These are phyloP conservation scores for Poeciliopsis paucimaculata DNA, from an alignment of 2,797 vertebrate genomes.

Conservation along the genomic window DNA sequence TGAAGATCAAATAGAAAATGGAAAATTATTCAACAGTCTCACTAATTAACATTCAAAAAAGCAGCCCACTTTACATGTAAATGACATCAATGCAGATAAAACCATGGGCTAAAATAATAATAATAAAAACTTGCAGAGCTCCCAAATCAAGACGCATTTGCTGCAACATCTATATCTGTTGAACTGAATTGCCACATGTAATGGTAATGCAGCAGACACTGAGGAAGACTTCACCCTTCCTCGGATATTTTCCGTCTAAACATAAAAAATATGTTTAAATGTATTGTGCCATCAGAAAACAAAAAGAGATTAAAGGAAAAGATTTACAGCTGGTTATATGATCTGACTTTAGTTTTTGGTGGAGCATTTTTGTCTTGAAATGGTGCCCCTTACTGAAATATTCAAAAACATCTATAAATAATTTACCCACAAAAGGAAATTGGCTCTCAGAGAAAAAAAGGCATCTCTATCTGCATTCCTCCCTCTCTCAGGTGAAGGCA, in stretches of 20 bases:
- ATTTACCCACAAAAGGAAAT: conserved; percentile 79
- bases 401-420: conserved; percentile 82
- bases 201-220: conserved; percentile 72
- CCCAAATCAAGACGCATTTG: conserved; percentile 55
- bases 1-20: conserved; percentile 24
- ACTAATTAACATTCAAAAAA: conserved; percentile 58
- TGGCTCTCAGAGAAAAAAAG: conserved; percentile 67
- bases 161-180: conserved; percentile 53
- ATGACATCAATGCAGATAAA: conserved; percentile 61
- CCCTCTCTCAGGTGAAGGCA: conserved; percentile 43
- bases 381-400: conserved; percentile 79
- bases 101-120: background rate
- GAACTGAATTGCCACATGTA: conserved; percentile 61
- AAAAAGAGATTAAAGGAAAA: conserved; percentile 14
- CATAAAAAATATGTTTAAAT: conserved; percentile 31
- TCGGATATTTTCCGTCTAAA: conserved; percentile 55
- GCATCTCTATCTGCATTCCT: conserved; percentile 54
- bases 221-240: conserved; percentile 54
- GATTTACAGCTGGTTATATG: conserved; percentile 12
- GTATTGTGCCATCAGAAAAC: conserved; percentile 2
- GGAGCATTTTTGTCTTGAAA: conserved; percentile 72
- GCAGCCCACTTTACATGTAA: conserved; percentile 48
- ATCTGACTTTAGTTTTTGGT: conserved; percentile 59
- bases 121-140: conserved; percentile 19
- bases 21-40: conserved; percentile 43